These are phyloP conservation scores for Taxidea taxus DNA, from an alignment of 2,113 vertebrate genomes.

Conservation along the genomic window DNA sequence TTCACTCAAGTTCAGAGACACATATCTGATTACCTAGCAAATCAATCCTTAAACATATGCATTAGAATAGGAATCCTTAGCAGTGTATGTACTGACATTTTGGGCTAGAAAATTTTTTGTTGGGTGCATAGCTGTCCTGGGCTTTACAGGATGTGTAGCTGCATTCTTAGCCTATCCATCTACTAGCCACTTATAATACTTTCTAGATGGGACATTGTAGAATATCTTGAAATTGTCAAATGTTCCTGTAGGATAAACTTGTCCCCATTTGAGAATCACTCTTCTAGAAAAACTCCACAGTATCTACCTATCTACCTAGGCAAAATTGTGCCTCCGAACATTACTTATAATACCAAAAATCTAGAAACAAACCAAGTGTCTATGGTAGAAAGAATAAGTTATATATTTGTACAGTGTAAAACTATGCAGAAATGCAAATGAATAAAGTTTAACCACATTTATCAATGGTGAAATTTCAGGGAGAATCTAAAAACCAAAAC, in stretches of 20 bases:
- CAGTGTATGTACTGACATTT: background rate
- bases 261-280: background rate
- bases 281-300: background rate
- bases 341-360: background rate
- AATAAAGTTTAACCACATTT: background rate
- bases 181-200: too few relatives aligned
- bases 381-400: background rate
- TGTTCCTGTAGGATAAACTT: background rate
- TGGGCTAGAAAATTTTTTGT: background rate
- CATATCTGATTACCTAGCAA: background rate
- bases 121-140: rapidly evolving
- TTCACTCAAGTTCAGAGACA: background rate
- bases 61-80: background rate
- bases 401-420: background rate
- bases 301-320: background rate
- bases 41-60: background rate
- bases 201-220: background rate
- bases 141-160: background rate
- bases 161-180: background rate
- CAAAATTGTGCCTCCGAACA: background rate
- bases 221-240: background rate
- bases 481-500: background rate
- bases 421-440: background rate
- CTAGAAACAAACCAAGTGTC: background rate
- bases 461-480: background rate